A percentile compares a stretch with the other conserved stretches of the same genome.
Evolutionary conservation across 1,140 invertebrate species (phyloP).

Genomic region (Drosophila pseudoananassae): DNA sequence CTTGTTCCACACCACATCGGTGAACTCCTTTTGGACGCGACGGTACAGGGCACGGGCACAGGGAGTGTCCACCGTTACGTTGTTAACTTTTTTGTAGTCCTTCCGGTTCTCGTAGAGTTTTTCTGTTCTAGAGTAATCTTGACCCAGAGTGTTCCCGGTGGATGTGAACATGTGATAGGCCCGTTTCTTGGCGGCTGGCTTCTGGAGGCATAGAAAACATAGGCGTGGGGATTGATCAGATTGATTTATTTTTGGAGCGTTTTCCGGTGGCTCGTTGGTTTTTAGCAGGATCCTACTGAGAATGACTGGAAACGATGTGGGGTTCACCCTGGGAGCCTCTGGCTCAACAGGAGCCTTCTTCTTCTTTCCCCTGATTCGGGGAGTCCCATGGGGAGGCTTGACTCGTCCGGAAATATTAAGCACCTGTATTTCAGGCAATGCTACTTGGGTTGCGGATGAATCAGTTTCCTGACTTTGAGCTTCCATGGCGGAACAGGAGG

Average conservation of each 20-base stretch:
- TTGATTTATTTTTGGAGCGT: background rate
- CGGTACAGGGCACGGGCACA: conserved; percentile 25
- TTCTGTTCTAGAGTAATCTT: conserved; percentile 1
- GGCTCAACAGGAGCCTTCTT: conserved; percentile 2
- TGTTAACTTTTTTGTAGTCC: conserved; percentile 14
- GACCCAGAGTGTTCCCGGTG: background rate
- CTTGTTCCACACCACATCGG: conserved; percentile 41
- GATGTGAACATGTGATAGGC: conserved; percentile 45
- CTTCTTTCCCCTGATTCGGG: conserved; percentile 23
- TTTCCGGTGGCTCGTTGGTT: background rate
- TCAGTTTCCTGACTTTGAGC: no score
- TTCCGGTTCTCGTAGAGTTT: conserved; percentile 31
- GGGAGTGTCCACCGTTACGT: conserved; percentile 16
- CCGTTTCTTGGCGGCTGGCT: conserved; percentile 4
- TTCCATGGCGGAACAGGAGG: background rate
- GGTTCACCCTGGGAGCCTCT: conserved; percentile 11
- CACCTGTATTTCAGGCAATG: conserved; percentile 1
- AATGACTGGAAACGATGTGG: conserved; percentile 17
- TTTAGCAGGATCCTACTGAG: conserved; percentile 35
- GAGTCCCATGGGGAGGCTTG: background rate
- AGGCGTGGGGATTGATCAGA: conserved; percentile 3
- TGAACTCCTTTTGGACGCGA: conserved; percentile 20
- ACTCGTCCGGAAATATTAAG: conserved; percentile 22
- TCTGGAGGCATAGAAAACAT: conserved; percentile 37
- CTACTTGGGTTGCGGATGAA: background rate